Evolutionary conservation across 2,888 invertebrate genomes (phyloP), one percentile per base, ranked within the genome.

Genomic region (Amaurobius ferox): DNA sequence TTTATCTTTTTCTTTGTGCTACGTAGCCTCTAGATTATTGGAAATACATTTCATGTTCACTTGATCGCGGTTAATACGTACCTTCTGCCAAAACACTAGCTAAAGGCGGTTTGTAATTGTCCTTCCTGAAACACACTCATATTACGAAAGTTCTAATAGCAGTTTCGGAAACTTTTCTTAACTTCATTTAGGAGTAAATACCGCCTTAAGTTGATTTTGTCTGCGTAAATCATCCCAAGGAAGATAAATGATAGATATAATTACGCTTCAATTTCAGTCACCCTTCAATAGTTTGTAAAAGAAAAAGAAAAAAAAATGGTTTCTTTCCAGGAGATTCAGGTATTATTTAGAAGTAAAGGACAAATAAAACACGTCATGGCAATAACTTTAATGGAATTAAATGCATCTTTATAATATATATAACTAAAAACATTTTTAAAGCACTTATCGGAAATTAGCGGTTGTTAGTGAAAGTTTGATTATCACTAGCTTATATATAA

Each of bases 21-120:
- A n/a, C 44, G 11, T 35, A 61, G 19, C 32, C n/a, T 29, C 29
- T 39, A 67, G 80, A 67, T 80, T 80, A 80, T 80, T 80, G 80
- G 80, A 80, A 80, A 80, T 13, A 29, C 72, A 73, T 55, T 80
- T 67, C 72, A 35, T 72, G 80, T 80, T 66, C 73, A 61, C 55
- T 67, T 35, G 55, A 35, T 73, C 67, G 72, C 23, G 30, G 62
- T 32, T 72, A 77, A 66, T 79, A 28, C 67, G 30, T 80, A 80
- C 73, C 67, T 73, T 67, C 29, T 61, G 73, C 23, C 55, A 39
- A 67, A 72, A 80, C 48, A 68, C 71, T 23, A 61, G 61, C 29
- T 28, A 62, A 79, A 70, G 7, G 32, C 32, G 23, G 79, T 79
- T 71, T 79, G 55, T 72, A 79, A 79, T 79, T 79, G 64, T 72